phyloP scores from a whole-genome alignment of 2,888 invertebrate species.

The Achlya flavicornis region DNA sequence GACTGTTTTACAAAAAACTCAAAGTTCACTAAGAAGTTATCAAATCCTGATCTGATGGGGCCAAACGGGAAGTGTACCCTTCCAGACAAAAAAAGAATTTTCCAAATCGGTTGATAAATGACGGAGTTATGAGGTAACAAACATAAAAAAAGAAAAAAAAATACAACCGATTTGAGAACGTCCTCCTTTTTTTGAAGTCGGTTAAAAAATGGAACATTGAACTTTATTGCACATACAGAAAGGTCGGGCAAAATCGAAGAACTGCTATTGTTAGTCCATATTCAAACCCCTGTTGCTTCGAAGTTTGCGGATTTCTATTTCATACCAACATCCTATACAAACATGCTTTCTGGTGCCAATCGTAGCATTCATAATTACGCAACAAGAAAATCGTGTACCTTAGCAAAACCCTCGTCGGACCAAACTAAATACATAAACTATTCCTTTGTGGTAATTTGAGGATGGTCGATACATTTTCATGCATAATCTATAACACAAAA shows the following conservation, averaged over 20 bases:
- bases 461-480: not conserved
- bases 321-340: not conserved
- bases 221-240: no score
- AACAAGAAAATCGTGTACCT: not conserved
- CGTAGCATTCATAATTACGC: not conserved
- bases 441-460: not conserved
- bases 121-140: no score
- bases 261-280: not conserved
- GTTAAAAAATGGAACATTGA: no score
- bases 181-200: no score
- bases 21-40: no score
- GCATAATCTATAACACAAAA: not conserved
- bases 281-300: not conserved
- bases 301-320: not conserved
- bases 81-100: no score
- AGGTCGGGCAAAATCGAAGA: not conserved
- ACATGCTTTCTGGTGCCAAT: not conserved
- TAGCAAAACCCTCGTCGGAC: not conserved
- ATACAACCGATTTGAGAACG: no score
- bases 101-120: no score
- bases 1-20: no score
- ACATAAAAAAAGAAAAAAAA: no score
- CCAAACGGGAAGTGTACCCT: no score
- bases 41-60: no score
- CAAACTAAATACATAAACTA: not conserved